A percentile compares a stretch with the other conserved stretches of the same genome.
Evolutionary conservation across 2,113 vertebrate species (phyloP).

Genomic region (Larimichthys crocea): DNA sequence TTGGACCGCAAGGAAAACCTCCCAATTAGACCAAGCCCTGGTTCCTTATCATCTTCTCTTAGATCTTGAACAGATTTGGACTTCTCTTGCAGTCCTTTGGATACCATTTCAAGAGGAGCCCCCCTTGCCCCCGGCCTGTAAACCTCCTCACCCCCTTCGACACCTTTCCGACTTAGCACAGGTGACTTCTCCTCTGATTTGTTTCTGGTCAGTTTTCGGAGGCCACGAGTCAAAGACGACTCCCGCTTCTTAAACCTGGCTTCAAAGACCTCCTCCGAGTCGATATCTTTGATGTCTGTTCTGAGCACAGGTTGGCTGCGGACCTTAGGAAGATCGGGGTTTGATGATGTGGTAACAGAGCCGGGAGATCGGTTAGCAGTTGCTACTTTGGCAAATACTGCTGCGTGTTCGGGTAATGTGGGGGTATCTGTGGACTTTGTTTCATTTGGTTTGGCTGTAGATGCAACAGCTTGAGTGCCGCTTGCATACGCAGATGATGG

Average conservation of each 20-base stretch:
- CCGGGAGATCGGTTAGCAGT: constrained; percentile 25
- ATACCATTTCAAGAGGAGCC: constrained; percentile 88
- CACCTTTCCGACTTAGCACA: constrained; percentile 56
- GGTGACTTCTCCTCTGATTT: constrained; percentile 91
- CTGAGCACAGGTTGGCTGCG: constrained; percentile 68
- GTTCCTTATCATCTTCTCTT: constrained; percentile 85
- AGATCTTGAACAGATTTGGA: constrained; percentile 94
- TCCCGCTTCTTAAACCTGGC: constrained; percentile 94
- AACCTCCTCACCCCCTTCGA: constrained; percentile 88
- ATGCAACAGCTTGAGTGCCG: constrained; percentile 83
- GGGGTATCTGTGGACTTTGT: constrained; percentile 28
- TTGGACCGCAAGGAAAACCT: constrained; percentile 88
- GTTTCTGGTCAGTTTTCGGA: constrained; percentile 90
- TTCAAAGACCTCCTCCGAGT: constrained; percentile 94
- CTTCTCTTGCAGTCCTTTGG: constrained; percentile 81
- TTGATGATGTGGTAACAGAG: constrained; percentile 42
- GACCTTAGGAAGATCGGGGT: constrained; percentile 32
- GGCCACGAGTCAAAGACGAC: constrained; percentile 89
- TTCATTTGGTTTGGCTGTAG: neutral
- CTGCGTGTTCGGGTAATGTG: constrained; percentile 73
- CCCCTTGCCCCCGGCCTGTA: constrained; percentile 90
- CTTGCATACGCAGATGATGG: constrained; percentile 79
- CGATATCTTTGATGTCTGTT: constrained; percentile 89
- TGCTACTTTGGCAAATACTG: constrained; percentile 83
- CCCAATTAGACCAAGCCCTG: constrained; percentile 85